Evolutionary conservation across 2,888 invertebrate genomes (phyloP), one percentile per base, ranked within the genome.

Genomic region (Cryptus armator): DNA sequence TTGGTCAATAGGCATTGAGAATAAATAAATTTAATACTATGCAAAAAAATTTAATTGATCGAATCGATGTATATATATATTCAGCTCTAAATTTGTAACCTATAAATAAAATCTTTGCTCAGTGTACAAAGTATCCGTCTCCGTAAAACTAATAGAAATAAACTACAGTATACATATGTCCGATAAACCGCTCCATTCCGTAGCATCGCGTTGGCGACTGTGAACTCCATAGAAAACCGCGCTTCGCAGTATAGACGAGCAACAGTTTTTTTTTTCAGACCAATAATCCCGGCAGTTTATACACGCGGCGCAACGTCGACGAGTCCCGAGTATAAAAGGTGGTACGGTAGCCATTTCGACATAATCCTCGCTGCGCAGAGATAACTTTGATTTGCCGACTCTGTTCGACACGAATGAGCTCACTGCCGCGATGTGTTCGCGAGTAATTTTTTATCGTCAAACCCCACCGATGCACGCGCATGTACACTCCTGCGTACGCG

Each of bases 331-430:
- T 24, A 19, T 51, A 37, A 72, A 59, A 37, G 48, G 29, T 37
- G 10, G 12, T n/a, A 32, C 24, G 19, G 48, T 37, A 37, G n/a
- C 37, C 43, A 37, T 51, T 75, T 46, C 16, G 37, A 37, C 19
- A 48, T 78, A 67, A 72, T 72, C 46, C 37, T 19, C 46, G 48
- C 56, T 59, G 16, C 24, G 48, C 44, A 48, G 10, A 16, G 79
- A 64, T 78, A 77, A 83, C 75, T 75, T 68, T 79, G 79, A 79
- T 75, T 83, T 80, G 67, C 19, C 79, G 51, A 80, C 44, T 51
- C 66, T 48, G 12, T 62, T 67, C 72, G 51, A 16, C 66, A 48
- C 19, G 53, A 59, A 19, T 48, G 62, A 32, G 62, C 37, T 37
- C 64, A 1, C 64, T 24, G 43, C 24, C 44, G 44, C 32, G 29